A percentile compares a stretch with the other conserved stretches of the same genome.
phyloP scores from a whole-genome alignment of 92 coral and sea anemone species.

The Palythoa caribaeorum region DNA sequence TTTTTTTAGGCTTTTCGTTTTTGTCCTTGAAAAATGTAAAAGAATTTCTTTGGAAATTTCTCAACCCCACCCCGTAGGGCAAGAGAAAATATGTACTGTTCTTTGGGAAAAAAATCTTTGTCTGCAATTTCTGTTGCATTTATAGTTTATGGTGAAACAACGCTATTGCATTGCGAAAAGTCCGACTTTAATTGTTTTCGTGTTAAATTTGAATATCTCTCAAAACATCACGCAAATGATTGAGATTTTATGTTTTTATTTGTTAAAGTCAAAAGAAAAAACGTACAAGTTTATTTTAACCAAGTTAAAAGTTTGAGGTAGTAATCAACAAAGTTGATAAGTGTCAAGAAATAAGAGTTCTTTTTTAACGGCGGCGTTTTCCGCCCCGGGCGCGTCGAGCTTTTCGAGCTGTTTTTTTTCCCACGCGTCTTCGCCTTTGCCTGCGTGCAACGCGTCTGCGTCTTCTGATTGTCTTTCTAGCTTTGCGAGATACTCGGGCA shows the following conservation, averaged over 20 bases:
- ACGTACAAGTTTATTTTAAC: not conserved
- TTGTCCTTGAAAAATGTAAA: too few relatives aligned
- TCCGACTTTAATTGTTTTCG: too few relatives aligned
- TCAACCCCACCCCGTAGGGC: too few relatives aligned
- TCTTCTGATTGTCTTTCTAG: conserved; percentile 8
- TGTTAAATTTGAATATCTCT: not conserved
- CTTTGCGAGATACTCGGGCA: conserved; percentile 21
- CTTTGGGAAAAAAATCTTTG: too few relatives aligned
- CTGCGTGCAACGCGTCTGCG: conserved; percentile 40
- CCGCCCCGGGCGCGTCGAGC: conserved; percentile 30
- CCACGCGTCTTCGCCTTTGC: conserved; percentile 25
- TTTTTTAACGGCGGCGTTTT: conserved; percentile 40
- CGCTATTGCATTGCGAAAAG: too few relatives aligned
- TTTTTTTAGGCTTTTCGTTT: too few relatives aligned
- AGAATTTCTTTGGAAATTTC: too few relatives aligned
- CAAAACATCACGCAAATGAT: not conserved
- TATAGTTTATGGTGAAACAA: too few relatives aligned
- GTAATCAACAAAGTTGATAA: not conserved
- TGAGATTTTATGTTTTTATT: not conserved
- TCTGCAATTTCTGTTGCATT: too few relatives aligned
- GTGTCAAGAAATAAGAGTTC: not conserved
- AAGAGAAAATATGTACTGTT: too few relatives aligned
- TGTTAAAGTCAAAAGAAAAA: not conserved
- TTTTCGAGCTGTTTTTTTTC: conserved; percentile 21
- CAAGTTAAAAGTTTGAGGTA: not conserved